Evolutionary conservation across 1,140 invertebrate genomes (phyloP).

Genomic region (Halictus rubicundus): DNA sequence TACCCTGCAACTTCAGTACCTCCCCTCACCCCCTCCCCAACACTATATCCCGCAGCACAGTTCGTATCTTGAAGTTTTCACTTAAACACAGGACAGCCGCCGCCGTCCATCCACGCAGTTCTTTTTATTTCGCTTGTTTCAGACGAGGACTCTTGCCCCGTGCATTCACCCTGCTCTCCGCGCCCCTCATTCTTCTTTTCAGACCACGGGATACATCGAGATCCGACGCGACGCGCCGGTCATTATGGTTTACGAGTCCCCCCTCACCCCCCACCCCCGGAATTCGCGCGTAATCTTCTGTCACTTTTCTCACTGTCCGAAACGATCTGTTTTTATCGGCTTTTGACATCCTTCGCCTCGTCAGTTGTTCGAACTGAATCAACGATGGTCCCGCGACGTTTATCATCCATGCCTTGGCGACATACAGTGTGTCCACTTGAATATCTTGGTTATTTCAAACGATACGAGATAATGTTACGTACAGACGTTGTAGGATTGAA

Average conservation of each 20-base stretch:
- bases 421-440: too few relatives aligned
- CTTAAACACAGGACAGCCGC: constrained; percentile 16
- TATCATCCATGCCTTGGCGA: too few relatives aligned
- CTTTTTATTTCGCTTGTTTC: constrained; percentile 9
- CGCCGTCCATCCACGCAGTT: neutral
- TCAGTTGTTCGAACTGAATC: neutral
- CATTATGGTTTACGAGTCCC: neutral
- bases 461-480: too few relatives aligned
- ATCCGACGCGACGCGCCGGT: neutral
- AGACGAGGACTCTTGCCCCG: constrained; percentile 1
- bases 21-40: neutral
- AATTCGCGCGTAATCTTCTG: neutral
- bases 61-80: constrained; percentile 14
- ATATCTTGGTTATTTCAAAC: too few relatives aligned
- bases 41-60: too few relatives aligned
- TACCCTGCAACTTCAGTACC: neutral
- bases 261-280: too few relatives aligned
- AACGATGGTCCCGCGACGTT: too few relatives aligned
- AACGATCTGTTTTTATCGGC: neutral
- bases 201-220: neutral
- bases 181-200: neutral
- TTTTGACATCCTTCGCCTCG: neutral
- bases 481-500: too few relatives aligned
- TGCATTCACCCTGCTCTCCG: neutral
- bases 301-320: neutral